A percentile compares a stretch with the other conserved stretches of the same genome.
Evolutionary conservation across 2,888 invertebrate species (phyloP).

Genomic region (Leptopilina syphax): DNA sequence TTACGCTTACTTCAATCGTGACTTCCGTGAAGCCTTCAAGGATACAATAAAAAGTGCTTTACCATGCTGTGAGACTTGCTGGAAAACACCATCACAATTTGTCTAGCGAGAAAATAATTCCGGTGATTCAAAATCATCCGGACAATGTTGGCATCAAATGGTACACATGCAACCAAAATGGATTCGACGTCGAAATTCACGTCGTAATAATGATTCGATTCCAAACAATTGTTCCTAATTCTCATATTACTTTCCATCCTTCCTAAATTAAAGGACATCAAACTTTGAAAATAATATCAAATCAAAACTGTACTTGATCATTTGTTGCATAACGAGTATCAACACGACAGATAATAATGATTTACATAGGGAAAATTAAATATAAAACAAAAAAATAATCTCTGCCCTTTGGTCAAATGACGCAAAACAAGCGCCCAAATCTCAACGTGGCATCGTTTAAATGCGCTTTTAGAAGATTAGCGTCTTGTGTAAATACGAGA

Average conservation of each 20-base stretch:
- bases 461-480: conserved; percentile 35
- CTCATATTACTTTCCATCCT: neutral
- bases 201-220: neutral
- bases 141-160: conserved; percentile 22
- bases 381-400: neutral
- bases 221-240: conserved; percentile 9
- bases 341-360: too few species aligned
- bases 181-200: conserved; percentile 8
- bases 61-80: conserved; percentile 88
- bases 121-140: conserved; percentile 26
- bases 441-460: conserved; percentile 33
- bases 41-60: conserved; percentile 91
- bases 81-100: conserved; percentile 83
- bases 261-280: neutral
- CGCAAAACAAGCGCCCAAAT: conserved; percentile 21
- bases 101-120: conserved; percentile 76
- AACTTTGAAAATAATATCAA: neutral
- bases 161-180: neutral
- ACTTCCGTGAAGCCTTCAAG: conserved; percentile 97
- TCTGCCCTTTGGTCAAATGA: neutral
- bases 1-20: conserved; percentile 97
- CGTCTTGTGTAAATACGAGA: conserved; percentile 33
- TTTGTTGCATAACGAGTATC: neutral
- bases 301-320: neutral
- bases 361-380: neutral